Evolutionary conservation across 2,797 vertebrate species (phyloP).

Genomic region (Neopelma chrysocephalum): DNA sequence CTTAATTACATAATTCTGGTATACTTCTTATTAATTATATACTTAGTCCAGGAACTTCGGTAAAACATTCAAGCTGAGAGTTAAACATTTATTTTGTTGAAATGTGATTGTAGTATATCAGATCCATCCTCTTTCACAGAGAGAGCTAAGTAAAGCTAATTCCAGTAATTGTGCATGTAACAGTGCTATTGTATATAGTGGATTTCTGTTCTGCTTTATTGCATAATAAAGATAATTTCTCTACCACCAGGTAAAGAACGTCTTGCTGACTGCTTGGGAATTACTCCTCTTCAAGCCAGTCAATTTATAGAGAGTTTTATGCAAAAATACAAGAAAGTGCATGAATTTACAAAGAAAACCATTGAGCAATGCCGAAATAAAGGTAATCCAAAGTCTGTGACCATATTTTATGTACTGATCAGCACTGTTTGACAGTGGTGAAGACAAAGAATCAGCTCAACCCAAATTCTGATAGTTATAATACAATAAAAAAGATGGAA

Average conservation of each 20-base stretch:
- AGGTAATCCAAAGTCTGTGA: constrained; percentile 69
- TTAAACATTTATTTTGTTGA: neutral
- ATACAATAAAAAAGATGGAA: neutral
- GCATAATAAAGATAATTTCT: neutral
- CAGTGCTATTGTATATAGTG: neutral
- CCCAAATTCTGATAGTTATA: neutral
- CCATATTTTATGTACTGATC: neutral
- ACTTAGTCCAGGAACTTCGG: neutral
- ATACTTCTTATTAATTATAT: neutral
- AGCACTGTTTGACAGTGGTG: neutral
- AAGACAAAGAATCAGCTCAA: neutral
- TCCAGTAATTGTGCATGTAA: neutral
- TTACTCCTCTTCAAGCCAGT: constrained; percentile 82
- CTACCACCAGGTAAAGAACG: constrained; percentile 81
- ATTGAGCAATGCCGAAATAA: constrained; percentile 82
- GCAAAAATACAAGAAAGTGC: constrained; percentile 87
- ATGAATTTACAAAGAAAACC: constrained; percentile 84
- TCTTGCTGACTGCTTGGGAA: constrained; percentile 86
- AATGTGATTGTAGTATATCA: neutral
- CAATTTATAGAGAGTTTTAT: constrained; percentile 88
- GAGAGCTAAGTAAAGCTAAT: neutral
- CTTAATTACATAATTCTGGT: neutral
- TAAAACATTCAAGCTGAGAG: neutral
- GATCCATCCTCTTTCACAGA: neutral
- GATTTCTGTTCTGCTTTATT: neutral